A percentile compares a stretch with the other conserved stretches of the same genome.
phyloP scores from a whole-genome alignment of 2,888 invertebrate genomes.

The Lingula anatina region DNA sequence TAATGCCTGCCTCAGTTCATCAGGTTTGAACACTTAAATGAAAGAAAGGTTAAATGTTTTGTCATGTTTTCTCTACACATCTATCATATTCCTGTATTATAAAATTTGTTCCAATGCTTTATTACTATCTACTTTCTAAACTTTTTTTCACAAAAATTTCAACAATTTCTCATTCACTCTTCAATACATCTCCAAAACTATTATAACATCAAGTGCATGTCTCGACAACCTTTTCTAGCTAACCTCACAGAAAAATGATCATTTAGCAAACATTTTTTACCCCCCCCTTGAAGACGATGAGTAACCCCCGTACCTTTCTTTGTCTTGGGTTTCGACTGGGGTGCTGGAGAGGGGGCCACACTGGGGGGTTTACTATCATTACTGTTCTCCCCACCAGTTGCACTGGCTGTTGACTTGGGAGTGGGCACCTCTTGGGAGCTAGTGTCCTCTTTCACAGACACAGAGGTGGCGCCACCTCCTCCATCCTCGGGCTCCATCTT shows the following conservation, averaged over 20 bases:
- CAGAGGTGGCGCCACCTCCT: too few species aligned
- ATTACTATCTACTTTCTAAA: too few species aligned
- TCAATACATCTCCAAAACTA: too few species aligned
- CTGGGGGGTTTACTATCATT: conserved; percentile 5
- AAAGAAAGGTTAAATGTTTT: neutral
- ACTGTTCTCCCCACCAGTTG: conserved; percentile 9
- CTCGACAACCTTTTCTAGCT: too few species aligned
- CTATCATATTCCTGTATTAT: too few species aligned
- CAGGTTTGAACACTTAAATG: conserved; percentile 58
- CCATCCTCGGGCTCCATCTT: conserved; percentile 21
- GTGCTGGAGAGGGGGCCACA: conserved; percentile 18
- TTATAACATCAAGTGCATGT: too few species aligned
- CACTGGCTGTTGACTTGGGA: conserved; percentile 15
- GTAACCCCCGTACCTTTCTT: conserved; percentile 20
- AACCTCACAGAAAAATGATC: too few species aligned
- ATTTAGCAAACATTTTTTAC: too few species aligned
- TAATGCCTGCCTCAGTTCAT: conserved; percentile 84
- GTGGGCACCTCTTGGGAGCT: conserved; percentile 10
- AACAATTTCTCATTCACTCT: neutral
- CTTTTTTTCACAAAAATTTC: too few species aligned
- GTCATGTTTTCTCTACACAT: neutral
- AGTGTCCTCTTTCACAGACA: conserved; percentile 14
- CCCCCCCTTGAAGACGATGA: neutral
- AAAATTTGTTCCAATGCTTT: neutral
- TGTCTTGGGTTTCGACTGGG: conserved; percentile 7